Evolutionary conservation across 1,140 invertebrate genomes (phyloP), one percentile per base, ranked within the genome.

Genomic region (Zaprionus nigranus): DNA sequence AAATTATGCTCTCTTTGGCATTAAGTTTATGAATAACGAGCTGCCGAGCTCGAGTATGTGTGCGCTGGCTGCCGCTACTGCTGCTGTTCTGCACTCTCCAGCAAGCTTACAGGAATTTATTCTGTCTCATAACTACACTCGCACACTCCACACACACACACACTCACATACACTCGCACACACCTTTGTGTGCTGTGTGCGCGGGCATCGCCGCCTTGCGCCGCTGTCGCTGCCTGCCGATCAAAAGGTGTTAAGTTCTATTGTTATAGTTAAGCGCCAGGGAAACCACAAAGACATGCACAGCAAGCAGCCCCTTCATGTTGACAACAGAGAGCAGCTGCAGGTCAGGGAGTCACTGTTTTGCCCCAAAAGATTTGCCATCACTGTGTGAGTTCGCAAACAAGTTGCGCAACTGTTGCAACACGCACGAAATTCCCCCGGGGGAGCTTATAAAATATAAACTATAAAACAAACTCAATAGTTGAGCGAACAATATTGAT

Each of bases 1-100:
- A 87, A 87, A 87, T 87, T 87, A 87, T 87, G 84, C 84, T 87
- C 83, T 88, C 84, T 87, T 88, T 88, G 83, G 83, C 81, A 87
- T 87, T 87, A 87, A 87, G 83, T 87, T 87, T 87, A 87, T 87
- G 83, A 87, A 87, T 87, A 87, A 87, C 83, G 83, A 83, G 84
- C 81, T 72, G 58, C 60, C 30, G 53, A 26, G 53, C 71, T 70
- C 46, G 24, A 40, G 22, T 57, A 53, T 13, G 17, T 36, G 34
- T 51, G 53, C 34, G 22, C n/a, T 3, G 22, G 22, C 38, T 38
- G 56, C 36, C 40, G 40, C 53, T 49, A 20, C 20, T 51, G 34
- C 43, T 43, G 56, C 38, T 40, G 40, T 60, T 49, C 30, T 65
- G 54, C 74, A 79, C 77, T 82, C 81, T 83, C 66, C 71, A 87